These are phyloP conservation scores for Sinella curviseta DNA, from an alignment of 1,140 invertebrate genomes.

Conservation along the genomic window DNA sequence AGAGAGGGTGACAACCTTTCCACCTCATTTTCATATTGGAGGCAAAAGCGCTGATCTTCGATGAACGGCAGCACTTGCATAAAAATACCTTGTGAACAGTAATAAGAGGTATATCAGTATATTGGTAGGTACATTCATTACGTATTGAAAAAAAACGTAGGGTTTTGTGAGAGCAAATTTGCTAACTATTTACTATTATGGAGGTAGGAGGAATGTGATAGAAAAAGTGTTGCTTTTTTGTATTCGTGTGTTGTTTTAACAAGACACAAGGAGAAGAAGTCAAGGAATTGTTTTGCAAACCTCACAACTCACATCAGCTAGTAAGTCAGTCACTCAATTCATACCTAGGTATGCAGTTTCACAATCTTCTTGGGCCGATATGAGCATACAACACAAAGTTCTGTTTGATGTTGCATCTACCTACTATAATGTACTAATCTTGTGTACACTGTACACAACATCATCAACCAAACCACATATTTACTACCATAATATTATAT, in stretches of 20 bases:
- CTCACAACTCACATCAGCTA: neutral
- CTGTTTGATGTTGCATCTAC: neutral
- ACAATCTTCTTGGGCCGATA: conserved; percentile 8
- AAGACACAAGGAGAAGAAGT: conserved; percentile 6
- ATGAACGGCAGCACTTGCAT: neutral
- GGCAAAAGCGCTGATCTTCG: conserved; percentile 15
- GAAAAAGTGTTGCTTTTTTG: neutral
- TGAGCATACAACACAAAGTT: neutral
- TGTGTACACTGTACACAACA: neutral
- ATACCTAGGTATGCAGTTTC: neutral
- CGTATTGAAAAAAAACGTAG: neutral
- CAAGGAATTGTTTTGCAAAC: conserved; percentile 23
- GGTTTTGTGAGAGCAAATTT: conserved; percentile 9
- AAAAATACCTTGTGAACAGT: neutral
- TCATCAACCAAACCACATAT: too few species aligned
- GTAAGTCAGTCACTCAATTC: conserved; percentile 4
- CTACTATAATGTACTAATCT: neutral
- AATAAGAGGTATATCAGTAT: neutral
- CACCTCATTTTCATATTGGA: conserved; percentile 26
- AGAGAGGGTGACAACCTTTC: conserved; percentile 24
- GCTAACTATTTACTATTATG: conserved; percentile 1
- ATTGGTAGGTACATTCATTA: neutral
- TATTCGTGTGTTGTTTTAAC: neutral
- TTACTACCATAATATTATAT: too few species aligned
- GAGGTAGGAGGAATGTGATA: conserved; percentile 4